These are phyloP conservation scores for Phoenicopterus ruber DNA, from an alignment of 2,113 vertebrate genomes.

Conservation along the genomic window DNA sequence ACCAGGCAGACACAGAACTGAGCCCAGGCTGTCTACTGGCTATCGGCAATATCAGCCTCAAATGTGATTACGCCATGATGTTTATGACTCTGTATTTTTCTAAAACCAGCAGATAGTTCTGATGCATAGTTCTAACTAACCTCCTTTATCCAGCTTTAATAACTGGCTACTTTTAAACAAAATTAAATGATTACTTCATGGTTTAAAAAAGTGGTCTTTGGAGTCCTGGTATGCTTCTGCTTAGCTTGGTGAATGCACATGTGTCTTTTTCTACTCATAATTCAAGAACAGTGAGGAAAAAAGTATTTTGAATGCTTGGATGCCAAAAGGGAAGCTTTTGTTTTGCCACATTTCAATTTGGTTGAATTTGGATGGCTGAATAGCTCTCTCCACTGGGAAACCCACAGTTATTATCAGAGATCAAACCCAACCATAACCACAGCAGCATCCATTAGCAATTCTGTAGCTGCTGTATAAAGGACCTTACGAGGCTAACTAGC, in stretches of 20 bases:
- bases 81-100: not conserved
- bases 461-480: not conserved
- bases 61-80: not conserved
- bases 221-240: not conserved
- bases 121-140: not conserved
- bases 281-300: not conserved
- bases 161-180: not conserved
- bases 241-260: not conserved
- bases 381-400: not conserved
- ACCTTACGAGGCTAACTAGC: not conserved
- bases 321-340: not conserved
- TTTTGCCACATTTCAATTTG: not conserved
- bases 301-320: not conserved
- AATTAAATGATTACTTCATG: not conserved
- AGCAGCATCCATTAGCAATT: not conserved
- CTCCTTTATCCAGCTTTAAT: not conserved
- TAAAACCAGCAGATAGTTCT: not conserved
- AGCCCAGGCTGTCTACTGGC: not conserved
- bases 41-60: not conserved
- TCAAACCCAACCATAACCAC: not conserved
- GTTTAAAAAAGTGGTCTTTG: not conserved
- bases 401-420: not conserved
- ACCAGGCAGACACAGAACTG: not conserved
- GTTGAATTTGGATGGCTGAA: not conserved
- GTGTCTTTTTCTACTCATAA: not conserved